phyloP scores from a whole-genome alignment of 2,888 invertebrate genomes.

The Camptogramma bilineatum region DNA sequence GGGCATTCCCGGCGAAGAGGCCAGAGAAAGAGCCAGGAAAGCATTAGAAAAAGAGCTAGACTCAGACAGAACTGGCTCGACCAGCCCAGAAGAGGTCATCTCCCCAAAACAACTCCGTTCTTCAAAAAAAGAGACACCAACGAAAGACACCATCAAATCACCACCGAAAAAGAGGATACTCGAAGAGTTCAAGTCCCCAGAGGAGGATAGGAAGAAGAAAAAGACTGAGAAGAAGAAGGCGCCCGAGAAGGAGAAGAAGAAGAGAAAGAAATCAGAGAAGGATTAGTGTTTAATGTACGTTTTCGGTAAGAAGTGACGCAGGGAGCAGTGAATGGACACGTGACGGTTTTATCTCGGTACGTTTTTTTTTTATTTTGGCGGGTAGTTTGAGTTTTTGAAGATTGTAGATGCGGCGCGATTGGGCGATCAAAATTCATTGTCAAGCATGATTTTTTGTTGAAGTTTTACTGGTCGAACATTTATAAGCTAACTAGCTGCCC shows the following conservation, averaged over 20 bases:
- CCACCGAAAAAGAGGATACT: constrained; percentile 70
- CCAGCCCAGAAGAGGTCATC: constrained; percentile 42
- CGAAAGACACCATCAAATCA: constrained; percentile 62
- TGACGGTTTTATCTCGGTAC: constrained; percentile 32
- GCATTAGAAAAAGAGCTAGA: constrained; percentile 32
- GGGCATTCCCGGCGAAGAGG: constrained; percentile 71
- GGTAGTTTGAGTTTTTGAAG: constrained; percentile 46
- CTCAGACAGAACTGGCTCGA: constrained; percentile 21
- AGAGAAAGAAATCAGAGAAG: constrained; percentile 73
- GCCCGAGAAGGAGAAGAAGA: constrained; percentile 52
- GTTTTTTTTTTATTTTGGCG: constrained; percentile 39
- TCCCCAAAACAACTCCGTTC: constrained; percentile 73
- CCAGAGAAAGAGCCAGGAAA: constrained; percentile 39
- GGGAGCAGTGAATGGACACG: constrained; percentile 38
- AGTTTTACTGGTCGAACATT: background rate
- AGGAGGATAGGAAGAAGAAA: constrained; percentile 54
- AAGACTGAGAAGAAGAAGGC: constrained; percentile 58
- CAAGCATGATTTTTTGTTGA: background rate
- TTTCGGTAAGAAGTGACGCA: constrained; percentile 62
- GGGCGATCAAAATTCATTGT: background rate
- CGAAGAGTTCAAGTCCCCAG: constrained; percentile 61
- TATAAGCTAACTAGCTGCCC: too few species aligned
- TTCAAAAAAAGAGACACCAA: constrained; percentile 64
- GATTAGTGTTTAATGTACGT: constrained; percentile 79
- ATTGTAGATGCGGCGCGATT: constrained; percentile 17